Evolutionary conservation across 2,888 invertebrate genomes (phyloP), one percentile per base, ranked within the genome.

Genomic region (Strigamia crassipes): DNA sequence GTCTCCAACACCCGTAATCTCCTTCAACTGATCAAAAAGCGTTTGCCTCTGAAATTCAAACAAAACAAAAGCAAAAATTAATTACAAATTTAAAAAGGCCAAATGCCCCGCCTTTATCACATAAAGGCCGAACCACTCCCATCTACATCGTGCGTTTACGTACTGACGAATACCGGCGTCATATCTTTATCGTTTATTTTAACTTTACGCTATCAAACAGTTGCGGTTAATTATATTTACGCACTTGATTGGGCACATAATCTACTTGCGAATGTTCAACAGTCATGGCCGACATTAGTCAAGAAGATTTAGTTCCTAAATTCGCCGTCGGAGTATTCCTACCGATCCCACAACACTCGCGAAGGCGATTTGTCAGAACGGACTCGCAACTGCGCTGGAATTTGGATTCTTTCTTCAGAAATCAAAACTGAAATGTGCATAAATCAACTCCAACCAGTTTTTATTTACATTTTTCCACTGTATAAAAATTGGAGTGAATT

Each of bases 1-100:
- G 38, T 85, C 85, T 82, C 87, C 87, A 38, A 85, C 83, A 34
- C 85, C 85, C 31, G 85, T 85, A 41, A 85, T 84, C 82, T 85
- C 85, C 77, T 83, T 84, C 27, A 84, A 73, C 81, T 84, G 84
- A 73, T 82, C 78, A 27, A 84, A 82, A 13, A 84, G 51, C 46
- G 46, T 82, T 31, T 84, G 82, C 66, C 77, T 82, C 84, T 84
- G 78, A 21, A 27, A 27, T 27, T 27, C 27, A 27, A 27, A 27
- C 27, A 27, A 27, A 27, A 27, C 3, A 27, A 78, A 46, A 56
- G 21, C 1, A 18, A 66, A 66, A 66, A 66, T 27, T 27, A 66
- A 66, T 13, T 27, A 21, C 41, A 56, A 31, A 34, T 27, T 81
- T 8, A 81, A 18, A 77, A 31, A 38, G 10, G 12, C 27, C 27